phyloP scores from a whole-genome alignment of 1,140 invertebrate species.

The Camponotus floridanus region DNA sequence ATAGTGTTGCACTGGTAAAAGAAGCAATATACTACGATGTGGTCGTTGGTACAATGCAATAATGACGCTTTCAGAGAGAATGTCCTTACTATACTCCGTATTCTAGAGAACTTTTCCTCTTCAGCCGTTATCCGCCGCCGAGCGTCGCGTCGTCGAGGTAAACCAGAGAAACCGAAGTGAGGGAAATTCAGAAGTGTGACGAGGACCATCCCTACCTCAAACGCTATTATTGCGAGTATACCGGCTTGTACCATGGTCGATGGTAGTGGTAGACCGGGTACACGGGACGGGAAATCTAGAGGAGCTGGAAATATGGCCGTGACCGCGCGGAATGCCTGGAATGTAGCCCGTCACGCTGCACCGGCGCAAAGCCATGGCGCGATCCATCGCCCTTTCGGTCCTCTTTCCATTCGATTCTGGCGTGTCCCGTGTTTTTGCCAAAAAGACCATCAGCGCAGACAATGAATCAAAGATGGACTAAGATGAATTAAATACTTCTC shows the following conservation, averaged over 20 bases:
- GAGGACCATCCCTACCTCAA: slow-evolving; percentile 18
- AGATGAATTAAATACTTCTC: background rate
- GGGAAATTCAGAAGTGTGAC: slow-evolving; percentile 45
- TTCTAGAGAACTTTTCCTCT: slow-evolving; percentile 9
- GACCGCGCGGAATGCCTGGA: slow-evolving; percentile 84
- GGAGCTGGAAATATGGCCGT: slow-evolving; percentile 85
- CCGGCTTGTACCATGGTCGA: slow-evolving; percentile 43
- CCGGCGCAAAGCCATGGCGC: slow-evolving; percentile 75
- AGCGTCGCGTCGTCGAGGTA: slow-evolving; percentile 34
- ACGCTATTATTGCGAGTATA: slow-evolving; percentile 59
- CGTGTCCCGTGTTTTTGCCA: slow-evolving; percentile 65
- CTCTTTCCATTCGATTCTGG: slow-evolving; percentile 78
- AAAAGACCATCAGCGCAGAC: slow-evolving; percentile 45
- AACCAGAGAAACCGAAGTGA: slow-evolving; percentile 48
- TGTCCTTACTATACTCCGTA: background rate
- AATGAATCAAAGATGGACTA: slow-evolving; percentile 8
- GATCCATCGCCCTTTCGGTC: slow-evolving; percentile 79
- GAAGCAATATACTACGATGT: slow-evolving; percentile 12
- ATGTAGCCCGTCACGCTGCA: slow-evolving; percentile 84
- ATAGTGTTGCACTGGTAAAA: background rate
- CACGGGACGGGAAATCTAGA: slow-evolving; percentile 78
- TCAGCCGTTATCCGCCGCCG: slow-evolving; percentile 1
- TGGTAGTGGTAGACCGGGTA: slow-evolving; percentile 57
- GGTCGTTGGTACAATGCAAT: slow-evolving; percentile 34
- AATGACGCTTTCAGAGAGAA: background rate